Conservation (phyloP, 2,888 invertebrate genomes). For the Marronus borbonicus region DNA sequence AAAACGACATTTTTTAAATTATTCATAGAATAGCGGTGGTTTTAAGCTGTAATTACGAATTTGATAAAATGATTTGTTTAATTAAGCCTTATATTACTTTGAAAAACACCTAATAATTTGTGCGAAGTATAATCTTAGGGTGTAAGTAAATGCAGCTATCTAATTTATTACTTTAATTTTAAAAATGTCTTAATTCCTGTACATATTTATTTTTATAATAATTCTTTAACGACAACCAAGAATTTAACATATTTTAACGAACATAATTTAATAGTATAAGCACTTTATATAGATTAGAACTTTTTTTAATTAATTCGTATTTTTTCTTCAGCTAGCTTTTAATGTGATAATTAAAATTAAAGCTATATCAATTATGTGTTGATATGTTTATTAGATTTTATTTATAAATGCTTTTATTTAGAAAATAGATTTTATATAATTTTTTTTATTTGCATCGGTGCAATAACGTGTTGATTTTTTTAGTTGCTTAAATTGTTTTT, state of each 20-base stretch:
- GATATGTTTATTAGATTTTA: constrained; percentile 23
- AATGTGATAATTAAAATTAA: constrained; percentile 29
- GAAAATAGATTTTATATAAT: constrained; percentile 12
- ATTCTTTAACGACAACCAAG: constrained; percentile 40
- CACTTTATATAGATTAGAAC: not conserved
- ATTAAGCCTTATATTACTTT: too few species aligned
- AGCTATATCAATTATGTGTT: constrained; percentile 14
- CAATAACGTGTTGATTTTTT: constrained; percentile 29
- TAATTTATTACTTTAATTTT: not conserved
- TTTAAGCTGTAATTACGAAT: too few species aligned
- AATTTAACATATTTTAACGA: constrained; percentile 46
- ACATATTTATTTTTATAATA: constrained; percentile 9
- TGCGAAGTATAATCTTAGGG: too few species aligned
- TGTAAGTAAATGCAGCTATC: not conserved
- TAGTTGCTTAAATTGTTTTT: not conserved
- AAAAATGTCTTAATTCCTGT: constrained; percentile 11
- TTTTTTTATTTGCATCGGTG: constrained; percentile 28
- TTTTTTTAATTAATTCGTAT: constrained; percentile 19
- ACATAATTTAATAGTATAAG: not conserved
- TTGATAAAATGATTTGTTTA: too few species aligned
- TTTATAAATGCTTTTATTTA: constrained; percentile 19
- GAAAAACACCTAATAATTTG: too few species aligned
- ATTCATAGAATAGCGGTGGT: not conserved
- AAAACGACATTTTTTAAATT: constrained; percentile 14
- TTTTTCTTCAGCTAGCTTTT: constrained; percentile 30